Evolutionary conservation across 1,140 invertebrate species (phyloP).

Genomic region (Daktulosphaira vitifoliae): DNA sequence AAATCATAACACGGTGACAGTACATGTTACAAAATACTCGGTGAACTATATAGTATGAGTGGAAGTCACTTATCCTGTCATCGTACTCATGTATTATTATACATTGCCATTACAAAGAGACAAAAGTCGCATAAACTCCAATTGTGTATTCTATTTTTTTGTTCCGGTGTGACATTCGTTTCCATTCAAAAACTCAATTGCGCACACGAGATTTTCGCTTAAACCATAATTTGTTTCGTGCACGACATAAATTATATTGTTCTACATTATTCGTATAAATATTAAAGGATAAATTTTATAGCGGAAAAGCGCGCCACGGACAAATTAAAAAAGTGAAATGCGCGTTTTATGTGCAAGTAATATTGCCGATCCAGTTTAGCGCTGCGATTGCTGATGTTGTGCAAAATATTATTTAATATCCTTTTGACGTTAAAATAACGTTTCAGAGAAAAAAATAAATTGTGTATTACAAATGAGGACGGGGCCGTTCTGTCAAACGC

Average conservation of each 20-base stretch:
- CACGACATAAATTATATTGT: background rate
- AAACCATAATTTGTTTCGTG: slow-evolving; percentile 3
- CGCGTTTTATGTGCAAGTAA: background rate
- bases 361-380: too few relatives aligned
- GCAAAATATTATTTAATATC: too few relatives aligned
- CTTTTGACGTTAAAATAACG: too few relatives aligned
- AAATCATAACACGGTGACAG: too few relatives aligned
- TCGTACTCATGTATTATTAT: too few relatives aligned
- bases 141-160: background rate
- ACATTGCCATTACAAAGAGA: background rate
- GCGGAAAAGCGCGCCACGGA: background rate
- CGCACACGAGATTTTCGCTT: slow-evolving; percentile 5
- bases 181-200: background rate
- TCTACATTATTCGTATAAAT: too few relatives aligned
- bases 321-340: background rate
- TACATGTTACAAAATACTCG: too few relatives aligned
- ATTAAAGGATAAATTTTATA: background rate
- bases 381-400: too few relatives aligned
- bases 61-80: background rate
- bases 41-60: background rate
- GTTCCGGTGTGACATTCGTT: background rate
- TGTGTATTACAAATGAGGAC: too few relatives aligned
- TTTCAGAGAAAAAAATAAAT: too few relatives aligned
- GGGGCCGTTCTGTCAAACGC: too few relatives aligned
- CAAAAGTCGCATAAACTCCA: background rate